A percentile compares a stretch with the other conserved stretches of the same genome.
Conservation (phyloP, 2,888 invertebrate genomes). For the Adineta ricciae region DNA sequence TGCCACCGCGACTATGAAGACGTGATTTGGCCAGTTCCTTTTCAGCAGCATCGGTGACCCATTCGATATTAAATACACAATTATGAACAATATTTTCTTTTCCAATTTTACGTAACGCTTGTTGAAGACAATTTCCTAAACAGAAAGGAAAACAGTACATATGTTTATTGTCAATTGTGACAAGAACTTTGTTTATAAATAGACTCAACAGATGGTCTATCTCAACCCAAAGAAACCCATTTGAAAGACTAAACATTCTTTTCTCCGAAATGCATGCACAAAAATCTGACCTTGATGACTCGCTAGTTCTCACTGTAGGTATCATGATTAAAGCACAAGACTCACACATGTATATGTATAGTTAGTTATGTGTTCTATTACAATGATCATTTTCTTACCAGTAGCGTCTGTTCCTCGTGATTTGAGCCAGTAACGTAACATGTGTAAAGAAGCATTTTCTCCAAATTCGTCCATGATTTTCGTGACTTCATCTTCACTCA, state of each 20-base stretch:
- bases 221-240: no score
- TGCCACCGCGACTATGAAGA: background rate
- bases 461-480: background rate
- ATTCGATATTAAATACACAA: conserved; percentile 57
- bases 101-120: conserved; percentile 71
- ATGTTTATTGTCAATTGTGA: background rate
- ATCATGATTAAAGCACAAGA: no score
- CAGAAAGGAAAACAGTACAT: conserved; percentile 1
- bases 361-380: no score
- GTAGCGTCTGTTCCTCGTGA: background rate
- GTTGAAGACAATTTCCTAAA: conserved; percentile 66
- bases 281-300: no score
- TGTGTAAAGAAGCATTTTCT: conserved; percentile 4
- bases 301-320: no score
- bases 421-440: conserved; percentile 18
- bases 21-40: conserved; percentile 17
- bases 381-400: no score
- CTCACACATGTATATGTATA: no score
- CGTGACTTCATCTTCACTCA: background rate
- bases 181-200: no score
- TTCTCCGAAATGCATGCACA: background rate
- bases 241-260: background rate
- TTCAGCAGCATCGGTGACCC: conserved; percentile 35
- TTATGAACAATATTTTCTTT: conserved; percentile 80
- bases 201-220: no score